Evolutionary conservation across 2,797 vertebrate species (phyloP).

Genomic region (Sebastes elongatus): DNA sequence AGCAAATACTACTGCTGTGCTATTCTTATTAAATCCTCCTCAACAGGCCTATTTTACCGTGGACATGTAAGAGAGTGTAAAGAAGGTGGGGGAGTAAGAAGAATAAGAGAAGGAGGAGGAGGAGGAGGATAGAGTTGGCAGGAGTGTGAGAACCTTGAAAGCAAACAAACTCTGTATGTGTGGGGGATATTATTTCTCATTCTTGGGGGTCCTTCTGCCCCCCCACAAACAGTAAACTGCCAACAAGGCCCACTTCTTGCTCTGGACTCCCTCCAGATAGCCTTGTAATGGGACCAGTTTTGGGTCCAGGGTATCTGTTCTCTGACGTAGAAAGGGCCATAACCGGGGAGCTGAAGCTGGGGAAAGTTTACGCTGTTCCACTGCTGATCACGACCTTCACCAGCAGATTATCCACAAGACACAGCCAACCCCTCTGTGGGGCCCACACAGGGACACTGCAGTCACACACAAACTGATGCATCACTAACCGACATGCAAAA

Average conservation of each 20-base stretch:
- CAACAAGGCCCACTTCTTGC: slow-evolving; percentile 39
- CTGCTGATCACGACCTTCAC: slow-evolving; percentile 65
- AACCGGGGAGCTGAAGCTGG: slow-evolving; percentile 37
- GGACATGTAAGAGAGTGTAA: background rate
- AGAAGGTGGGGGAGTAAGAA: slow-evolving; percentile 1
- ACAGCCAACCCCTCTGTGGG: slow-evolving; percentile 53
- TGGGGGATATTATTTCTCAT: slow-evolving; percentile 55
- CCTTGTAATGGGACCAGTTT: slow-evolving; percentile 38
- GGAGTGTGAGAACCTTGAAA: slow-evolving; percentile 39
- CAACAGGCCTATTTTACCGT: slow-evolving; percentile 15
- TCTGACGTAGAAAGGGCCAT: slow-evolving; percentile 66
- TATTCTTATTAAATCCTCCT: background rate
- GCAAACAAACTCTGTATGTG: slow-evolving; percentile 52
- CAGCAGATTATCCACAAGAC: slow-evolving; percentile 62
- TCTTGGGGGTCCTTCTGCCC: slow-evolving; percentile 48
- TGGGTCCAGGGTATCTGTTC: slow-evolving; percentile 52
- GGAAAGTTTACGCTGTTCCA: slow-evolving; percentile 57
- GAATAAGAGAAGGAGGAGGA: background rate
- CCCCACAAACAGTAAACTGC: slow-evolving; percentile 39
- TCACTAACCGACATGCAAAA: slow-evolving; percentile 32
- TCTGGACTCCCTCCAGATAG: slow-evolving; percentile 35
- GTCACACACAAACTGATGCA: slow-evolving; percentile 25
- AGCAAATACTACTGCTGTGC: background rate
- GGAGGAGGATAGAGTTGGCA: slow-evolving; percentile 25
- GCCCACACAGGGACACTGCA: slow-evolving; percentile 52